phyloP scores from a whole-genome alignment of 2,113 vertebrate genomes.

The Nibea albiflora region DNA sequence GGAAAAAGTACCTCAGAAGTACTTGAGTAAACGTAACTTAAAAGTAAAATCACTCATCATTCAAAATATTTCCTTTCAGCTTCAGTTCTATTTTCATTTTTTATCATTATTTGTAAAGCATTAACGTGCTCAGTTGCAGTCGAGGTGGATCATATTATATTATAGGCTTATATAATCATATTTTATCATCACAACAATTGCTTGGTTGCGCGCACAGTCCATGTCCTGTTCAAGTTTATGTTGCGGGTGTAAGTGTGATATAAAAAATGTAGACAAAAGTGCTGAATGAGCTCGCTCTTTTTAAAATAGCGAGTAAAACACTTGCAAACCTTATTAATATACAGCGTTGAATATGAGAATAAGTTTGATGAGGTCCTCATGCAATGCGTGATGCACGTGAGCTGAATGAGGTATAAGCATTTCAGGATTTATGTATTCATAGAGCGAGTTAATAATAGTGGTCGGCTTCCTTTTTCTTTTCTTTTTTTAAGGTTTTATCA shows the following conservation, averaged over 20 bases:
- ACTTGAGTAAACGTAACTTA: neutral
- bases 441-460: constrained; percentile 55
- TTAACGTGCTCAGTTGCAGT: neutral
- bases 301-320: neutral
- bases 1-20: neutral
- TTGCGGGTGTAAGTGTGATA: neutral
- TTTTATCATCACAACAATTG: neutral
- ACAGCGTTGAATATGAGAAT: constrained; percentile 9
- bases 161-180: neutral
- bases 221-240: neutral
- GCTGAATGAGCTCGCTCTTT: constrained; percentile 10
- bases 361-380: constrained; percentile 7
- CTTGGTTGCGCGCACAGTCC: neutral
- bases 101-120: too few relatives aligned
- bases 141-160: neutral
- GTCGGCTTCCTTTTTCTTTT: constrained; percentile 29
- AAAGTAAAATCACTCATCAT: too few relatives aligned
- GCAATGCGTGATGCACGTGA: constrained; percentile 36
- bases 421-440: constrained; percentile 46
- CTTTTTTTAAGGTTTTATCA: constrained; percentile 42
- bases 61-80: too few relatives aligned
- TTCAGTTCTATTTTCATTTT: too few relatives aligned
- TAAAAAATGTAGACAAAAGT: neutral
- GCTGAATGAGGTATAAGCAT: constrained; percentile 16
- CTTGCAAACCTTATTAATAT: constrained; percentile 25